Conservation (phyloP, 2,113 vertebrate species). For the Panurus biarmicus region DNA sequence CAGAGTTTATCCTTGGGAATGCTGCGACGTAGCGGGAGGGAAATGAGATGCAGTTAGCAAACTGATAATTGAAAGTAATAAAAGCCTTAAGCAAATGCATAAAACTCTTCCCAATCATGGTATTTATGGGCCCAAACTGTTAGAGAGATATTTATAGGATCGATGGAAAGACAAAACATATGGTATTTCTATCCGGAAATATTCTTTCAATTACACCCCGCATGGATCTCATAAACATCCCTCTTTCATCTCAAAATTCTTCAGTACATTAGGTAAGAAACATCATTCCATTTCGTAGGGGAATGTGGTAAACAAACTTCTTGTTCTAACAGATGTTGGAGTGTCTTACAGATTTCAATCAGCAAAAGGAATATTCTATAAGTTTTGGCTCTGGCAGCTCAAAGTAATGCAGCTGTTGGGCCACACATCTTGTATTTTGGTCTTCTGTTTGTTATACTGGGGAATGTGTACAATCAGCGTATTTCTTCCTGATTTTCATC, state of each 20-base stretch:
- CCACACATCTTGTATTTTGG: slow-evolving; percentile 5
- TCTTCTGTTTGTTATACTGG: not conserved
- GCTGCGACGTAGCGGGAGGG: not conserved
- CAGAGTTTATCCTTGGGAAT: slow-evolving; percentile 3
- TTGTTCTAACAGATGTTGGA: slow-evolving; percentile 46
- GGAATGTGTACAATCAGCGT: not conserved
- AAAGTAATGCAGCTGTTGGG: not conserved
- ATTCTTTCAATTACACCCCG: slow-evolving; percentile 55
- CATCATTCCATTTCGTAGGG: not conserved
- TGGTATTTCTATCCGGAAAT: slow-evolving; percentile 61
- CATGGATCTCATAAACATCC: slow-evolving; percentile 33
- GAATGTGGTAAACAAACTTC: slow-evolving; percentile 44
- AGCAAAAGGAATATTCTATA: slow-evolving; percentile 2
- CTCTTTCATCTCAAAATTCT: slow-evolving; percentile 63
- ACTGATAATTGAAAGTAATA: slow-evolving; percentile 61
- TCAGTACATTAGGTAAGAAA: slow-evolving; percentile 50
- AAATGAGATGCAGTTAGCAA: slow-evolving; percentile 26
- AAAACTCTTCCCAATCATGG: slow-evolving; percentile 31
- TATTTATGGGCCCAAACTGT: slow-evolving; percentile 63
- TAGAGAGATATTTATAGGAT: slow-evolving; percentile 69
- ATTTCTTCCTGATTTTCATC: not conserved
- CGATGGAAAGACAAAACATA: slow-evolving; percentile 62
- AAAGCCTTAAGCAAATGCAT: slow-evolving; percentile 55
- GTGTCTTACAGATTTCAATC: slow-evolving; percentile 24
- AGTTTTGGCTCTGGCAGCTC: not conserved